Base-by-base conservation (phyloP, 2,888 invertebrate species). In the Nephrotoma appendiculata region DNA sequence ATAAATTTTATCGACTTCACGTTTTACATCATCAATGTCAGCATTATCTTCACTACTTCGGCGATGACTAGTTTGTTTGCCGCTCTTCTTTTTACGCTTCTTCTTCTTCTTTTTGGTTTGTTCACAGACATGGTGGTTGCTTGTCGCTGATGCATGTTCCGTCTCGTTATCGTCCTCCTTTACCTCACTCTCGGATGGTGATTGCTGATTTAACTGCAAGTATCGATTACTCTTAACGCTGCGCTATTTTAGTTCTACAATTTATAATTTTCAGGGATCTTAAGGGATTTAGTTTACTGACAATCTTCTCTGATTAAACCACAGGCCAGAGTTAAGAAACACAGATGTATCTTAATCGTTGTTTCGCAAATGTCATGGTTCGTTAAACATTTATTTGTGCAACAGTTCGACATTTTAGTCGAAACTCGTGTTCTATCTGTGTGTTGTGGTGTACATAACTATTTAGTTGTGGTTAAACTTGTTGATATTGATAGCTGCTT, bases 81-180 rank as follows among this genome's bases (percentile, higher is more conserved):
- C 92, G 87, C 92, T 92, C 89, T 93, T 95, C 91, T 94, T 95
- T 91, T 94, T 95, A 89, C 93, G 93, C 90, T 94, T 94, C 89
- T 93, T 94, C 90, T 94, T 94, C 88, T 94, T 94, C 87, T 93
- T 92, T 87, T 93, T 93, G 3, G 92, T 91, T 45, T 92, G 92
- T 87, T 92, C 92, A 86, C 92, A 92, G 87, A 90, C 91, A 87
- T 91, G 90, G 85, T 91, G 92, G 48, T 92, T 92, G 88, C 93
- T 92, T 11, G 93, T 93, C 48, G 93, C 92, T 7, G 93, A 93
- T 41, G 93, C 93, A 88, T 92, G 92, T 88, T 94, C 94, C 43
- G 93, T 94, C 89, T 94, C 94, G 89, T 93, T 93, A 89, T 95
- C 95, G 89, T 95, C 95, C 89, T 94, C 95, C 90, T 95, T 94